Evolutionary conservation across 2,113 vertebrate genomes (phyloP).

Genomic region (Eulemur rufifrons): DNA sequence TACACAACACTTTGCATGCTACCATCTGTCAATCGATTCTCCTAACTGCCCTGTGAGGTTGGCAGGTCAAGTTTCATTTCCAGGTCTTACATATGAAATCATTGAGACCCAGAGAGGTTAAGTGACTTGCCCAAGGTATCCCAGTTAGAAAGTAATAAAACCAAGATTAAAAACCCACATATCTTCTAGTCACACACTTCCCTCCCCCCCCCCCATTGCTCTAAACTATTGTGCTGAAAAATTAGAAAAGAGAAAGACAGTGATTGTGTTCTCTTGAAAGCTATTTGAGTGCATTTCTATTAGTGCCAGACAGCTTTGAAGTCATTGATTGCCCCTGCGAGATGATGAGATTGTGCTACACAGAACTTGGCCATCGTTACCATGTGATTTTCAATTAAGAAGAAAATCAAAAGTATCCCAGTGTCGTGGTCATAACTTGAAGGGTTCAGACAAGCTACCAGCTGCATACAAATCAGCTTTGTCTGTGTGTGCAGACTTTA

Average conservation of each 20-base stretch:
- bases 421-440: constrained; percentile 62
- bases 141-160: neutral
- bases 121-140: constrained; percentile 46
- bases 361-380: constrained; percentile 55
- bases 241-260: constrained; percentile 60
- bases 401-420: constrained; percentile 70
- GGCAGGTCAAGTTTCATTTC: neutral
- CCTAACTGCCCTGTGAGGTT: neutral
- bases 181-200: neutral
- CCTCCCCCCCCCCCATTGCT: rapidly evolving
- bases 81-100: neutral
- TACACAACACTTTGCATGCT: neutral
- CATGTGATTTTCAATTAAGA: constrained; percentile 76
- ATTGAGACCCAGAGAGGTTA: neutral
- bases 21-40: neutral
- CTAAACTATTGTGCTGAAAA: constrained; percentile 38
- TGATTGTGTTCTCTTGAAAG: constrained; percentile 52
- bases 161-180: constrained; percentile 15
- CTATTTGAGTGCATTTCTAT: constrained; percentile 42
- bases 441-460: constrained; percentile 45
- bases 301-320: constrained; percentile 52
- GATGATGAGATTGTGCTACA: constrained; percentile 67
- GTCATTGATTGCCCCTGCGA: constrained; percentile 59
- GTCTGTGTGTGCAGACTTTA: neutral
- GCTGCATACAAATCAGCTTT: constrained; percentile 64